Evolutionary conservation across 2,888 invertebrate species (phyloP).

Genomic region (Cloeon dipterum): DNA sequence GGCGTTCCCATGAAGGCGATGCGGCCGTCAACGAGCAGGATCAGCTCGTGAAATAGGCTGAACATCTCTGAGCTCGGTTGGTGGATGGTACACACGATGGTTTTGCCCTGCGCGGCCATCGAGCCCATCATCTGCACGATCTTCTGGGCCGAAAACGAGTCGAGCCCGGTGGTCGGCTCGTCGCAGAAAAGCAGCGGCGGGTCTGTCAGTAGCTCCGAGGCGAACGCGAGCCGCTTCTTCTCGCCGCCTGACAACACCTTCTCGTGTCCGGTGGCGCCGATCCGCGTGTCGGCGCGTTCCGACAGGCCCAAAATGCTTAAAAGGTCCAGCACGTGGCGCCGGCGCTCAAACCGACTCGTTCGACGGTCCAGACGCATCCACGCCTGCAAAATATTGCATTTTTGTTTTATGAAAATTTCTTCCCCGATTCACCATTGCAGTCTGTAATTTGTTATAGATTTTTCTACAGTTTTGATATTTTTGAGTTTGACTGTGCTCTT

Average conservation of each 20-base stretch:
- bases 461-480: too few species aligned
- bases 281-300: conserved; percentile 46
- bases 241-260: conserved; percentile 87
- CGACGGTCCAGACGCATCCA: conserved; percentile 54
- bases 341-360: conserved; percentile 31
- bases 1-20: conserved; percentile 63
- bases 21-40: conserved; percentile 64
- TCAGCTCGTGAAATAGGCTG: conserved; percentile 50
- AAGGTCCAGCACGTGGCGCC: conserved; percentile 41
- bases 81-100: conserved; percentile 81
- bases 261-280: conserved; percentile 47
- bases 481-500: too few species aligned
- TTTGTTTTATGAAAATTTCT: too few species aligned
- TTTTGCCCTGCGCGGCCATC: conserved; percentile 53
- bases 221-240: conserved; percentile 76
- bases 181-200: conserved; percentile 85
- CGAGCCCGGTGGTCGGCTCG: conserved; percentile 83
- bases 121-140: conserved; percentile 42
- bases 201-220: conserved; percentile 77
- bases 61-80: conserved; percentile 80
- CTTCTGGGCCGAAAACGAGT: conserved; percentile 79
- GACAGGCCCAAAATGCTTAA: conserved; percentile 45
- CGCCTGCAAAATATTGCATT: too few species aligned
- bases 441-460: too few species aligned
- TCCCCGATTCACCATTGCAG: too few species aligned